Evolutionary conservation across 1,140 invertebrate genomes (phyloP).

Genomic region (Megathymus violae): DNA sequence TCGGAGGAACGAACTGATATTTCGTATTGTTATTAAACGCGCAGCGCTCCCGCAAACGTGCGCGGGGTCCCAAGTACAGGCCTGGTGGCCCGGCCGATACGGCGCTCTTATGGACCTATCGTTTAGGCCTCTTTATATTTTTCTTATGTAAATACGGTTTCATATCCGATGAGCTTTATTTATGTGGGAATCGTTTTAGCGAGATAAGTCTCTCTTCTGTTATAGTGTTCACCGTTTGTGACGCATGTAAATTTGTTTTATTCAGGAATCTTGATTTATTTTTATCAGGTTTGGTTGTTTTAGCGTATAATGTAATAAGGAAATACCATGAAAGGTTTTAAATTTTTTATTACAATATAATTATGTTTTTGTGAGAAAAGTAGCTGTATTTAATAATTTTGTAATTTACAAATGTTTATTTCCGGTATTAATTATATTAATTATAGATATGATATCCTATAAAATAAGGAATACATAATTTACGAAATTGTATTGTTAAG

Average conservation of each 20-base stretch:
- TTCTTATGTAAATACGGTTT: slow-evolving; percentile 83
- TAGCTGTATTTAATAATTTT: no score
- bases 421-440: no score
- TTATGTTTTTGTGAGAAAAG: no score
- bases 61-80: slow-evolving; percentile 63
- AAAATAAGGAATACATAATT: no score
- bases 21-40: slow-evolving; percentile 82
- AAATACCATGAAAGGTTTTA: no score
- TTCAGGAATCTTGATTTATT: slow-evolving; percentile 64
- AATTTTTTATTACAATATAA: no score
- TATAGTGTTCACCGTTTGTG: slow-evolving; percentile 68
- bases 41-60: slow-evolving; percentile 70
- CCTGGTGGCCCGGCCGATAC: slow-evolving; percentile 58
- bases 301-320: slow-evolving; percentile 5
- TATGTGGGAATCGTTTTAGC: slow-evolving; percentile 83
- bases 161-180: slow-evolving; percentile 84
- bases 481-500: no score
- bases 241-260: slow-evolving; percentile 70
- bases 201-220: slow-evolving; percentile 76
- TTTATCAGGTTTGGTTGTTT: slow-evolving; percentile 25
- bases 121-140: slow-evolving; percentile 83
- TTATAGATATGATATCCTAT: no score
- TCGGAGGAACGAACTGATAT: slow-evolving; percentile 83
- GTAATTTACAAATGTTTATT: no score
- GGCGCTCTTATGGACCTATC: slow-evolving; percentile 74